phyloP scores from a whole-genome alignment of 2,888 invertebrate genomes.

The Eurytoma adleriae region DNA sequence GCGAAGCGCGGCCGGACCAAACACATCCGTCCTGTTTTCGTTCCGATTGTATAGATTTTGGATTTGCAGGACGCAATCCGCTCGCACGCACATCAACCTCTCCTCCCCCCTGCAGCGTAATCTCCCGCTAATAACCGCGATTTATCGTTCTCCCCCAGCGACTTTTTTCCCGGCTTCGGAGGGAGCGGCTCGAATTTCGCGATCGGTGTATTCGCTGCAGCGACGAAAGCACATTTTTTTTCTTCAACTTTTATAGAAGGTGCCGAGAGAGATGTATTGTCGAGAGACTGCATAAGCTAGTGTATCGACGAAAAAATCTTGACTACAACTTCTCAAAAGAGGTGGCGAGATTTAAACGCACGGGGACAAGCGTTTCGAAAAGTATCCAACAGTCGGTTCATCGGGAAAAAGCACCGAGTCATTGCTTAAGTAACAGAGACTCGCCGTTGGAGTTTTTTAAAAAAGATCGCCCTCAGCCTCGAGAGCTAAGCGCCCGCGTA shows the following conservation, averaged over 20 bases:
- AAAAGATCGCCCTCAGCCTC: neutral
- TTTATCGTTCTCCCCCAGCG: slow-evolving; percentile 68
- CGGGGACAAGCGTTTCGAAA: neutral
- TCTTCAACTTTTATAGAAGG: neutral
- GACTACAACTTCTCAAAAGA: neutral
- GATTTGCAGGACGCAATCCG: slow-evolving; percentile 65
- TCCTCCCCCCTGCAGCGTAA: slow-evolving; percentile 61
- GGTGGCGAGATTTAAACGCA: neutral
- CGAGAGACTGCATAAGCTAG: too few relatives aligned
- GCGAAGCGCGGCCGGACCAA: slow-evolving; percentile 11
- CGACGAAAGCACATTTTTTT: neutral
- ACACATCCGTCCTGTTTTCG: slow-evolving; percentile 6
- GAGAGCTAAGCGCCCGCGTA: slow-evolving; percentile 13
- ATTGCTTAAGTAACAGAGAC: neutral
- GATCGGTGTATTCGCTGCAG: neutral
- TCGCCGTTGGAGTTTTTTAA: neutral
- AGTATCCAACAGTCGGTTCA: neutral
- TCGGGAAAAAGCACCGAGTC: neutral
- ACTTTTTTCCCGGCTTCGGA: neutral
- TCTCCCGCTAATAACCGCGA: slow-evolving; percentile 75
- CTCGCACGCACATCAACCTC: slow-evolving; percentile 63
- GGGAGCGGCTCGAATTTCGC: slow-evolving; percentile 25
- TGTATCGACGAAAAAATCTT: neutral
- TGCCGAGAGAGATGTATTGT: neutral
- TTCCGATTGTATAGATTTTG: slow-evolving; percentile 72